Conservation (phyloP, 2,888 invertebrate genomes). For the Salticus scenicus region DNA sequence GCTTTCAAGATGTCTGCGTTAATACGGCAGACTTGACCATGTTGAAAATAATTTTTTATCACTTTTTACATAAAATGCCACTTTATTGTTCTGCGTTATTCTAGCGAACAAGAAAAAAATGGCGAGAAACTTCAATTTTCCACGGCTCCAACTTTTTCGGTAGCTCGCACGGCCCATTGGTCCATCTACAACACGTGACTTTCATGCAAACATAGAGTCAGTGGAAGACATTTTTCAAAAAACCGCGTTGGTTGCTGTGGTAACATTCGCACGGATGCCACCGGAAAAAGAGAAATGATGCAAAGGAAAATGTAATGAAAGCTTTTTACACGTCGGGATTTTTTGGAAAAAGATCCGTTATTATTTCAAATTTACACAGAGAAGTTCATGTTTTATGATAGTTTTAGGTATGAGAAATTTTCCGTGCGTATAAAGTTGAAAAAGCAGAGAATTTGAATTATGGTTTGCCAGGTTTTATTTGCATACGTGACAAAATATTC, state of each 20-base stretch:
- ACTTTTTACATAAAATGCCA: conserved; percentile 54
- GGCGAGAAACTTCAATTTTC: conserved; percentile 69
- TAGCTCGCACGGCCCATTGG: conserved; percentile 62
- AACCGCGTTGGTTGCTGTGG: conserved; percentile 52
- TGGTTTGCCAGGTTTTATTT: conserved; percentile 1
- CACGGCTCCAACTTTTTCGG: conserved; percentile 67
- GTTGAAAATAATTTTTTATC: not conserved
- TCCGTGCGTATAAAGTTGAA: conserved; percentile 4
- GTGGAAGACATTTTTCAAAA: conserved; percentile 68
- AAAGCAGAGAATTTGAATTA: conserved; percentile 11
- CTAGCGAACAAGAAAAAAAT: conserved; percentile 64
- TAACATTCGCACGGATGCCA: conserved; percentile 66
- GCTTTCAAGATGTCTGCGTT: not conserved
- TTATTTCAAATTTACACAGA: conserved; percentile 14
- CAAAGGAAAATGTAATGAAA: conserved; percentile 64
- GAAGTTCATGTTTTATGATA: conserved; percentile 3
- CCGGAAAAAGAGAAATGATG: conserved; percentile 68
- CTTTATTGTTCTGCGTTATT: conserved; percentile 65
- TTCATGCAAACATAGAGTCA: conserved; percentile 35
- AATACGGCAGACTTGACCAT: not conserved
- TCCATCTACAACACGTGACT: conserved; percentile 62
- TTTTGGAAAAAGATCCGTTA: conserved; percentile 12
- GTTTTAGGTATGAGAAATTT: not conserved
- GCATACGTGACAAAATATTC: conserved; percentile 8
- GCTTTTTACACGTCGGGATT: conserved; percentile 65